Evolutionary conservation across 2,888 invertebrate species (phyloP).

Genomic region (Sarcophaga carnaria): DNA sequence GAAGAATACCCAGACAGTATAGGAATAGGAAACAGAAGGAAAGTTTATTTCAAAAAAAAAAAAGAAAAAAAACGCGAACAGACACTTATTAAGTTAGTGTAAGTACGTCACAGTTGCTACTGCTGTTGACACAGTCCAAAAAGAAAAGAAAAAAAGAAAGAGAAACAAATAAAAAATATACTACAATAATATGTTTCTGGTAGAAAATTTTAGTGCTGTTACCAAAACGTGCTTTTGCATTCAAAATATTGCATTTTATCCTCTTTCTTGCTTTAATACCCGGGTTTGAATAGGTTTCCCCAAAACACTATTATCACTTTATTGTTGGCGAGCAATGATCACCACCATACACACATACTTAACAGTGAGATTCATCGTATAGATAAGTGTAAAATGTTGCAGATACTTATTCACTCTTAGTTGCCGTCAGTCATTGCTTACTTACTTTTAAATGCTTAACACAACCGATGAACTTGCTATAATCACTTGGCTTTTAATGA

Average conservation of each 20-base stretch:
- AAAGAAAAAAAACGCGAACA: constrained; percentile 1
- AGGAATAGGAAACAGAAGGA: constrained; percentile 49
- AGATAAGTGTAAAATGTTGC: constrained; percentile 80
- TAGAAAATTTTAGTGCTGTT: constrained; percentile 37
- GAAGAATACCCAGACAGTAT: constrained; percentile 27
- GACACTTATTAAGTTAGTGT: constrained; percentile 50
- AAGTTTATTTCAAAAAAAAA: constrained; percentile 33
- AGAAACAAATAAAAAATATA: constrained; percentile 29
- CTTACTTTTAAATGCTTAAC: constrained; percentile 59
- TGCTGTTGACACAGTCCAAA: constrained; percentile 48
- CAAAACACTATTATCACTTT: constrained; percentile 46
- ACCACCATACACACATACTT: constrained; percentile 71
- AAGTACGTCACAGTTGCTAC: constrained; percentile 54
- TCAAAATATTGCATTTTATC: not conserved
- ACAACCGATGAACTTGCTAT: constrained; percentile 67
- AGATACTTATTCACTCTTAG: constrained; percentile 78
- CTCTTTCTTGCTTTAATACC: constrained; percentile 29
- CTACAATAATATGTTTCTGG: constrained; percentile 29
- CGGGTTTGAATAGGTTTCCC: constrained; percentile 26
- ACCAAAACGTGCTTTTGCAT: constrained; percentile 10
- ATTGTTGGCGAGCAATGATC: constrained; percentile 67
- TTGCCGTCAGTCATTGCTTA: constrained; percentile 64
- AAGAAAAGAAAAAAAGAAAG: not conserved
- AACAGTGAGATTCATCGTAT: constrained; percentile 77
- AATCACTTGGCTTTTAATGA: constrained; percentile 66